Conservation (phyloP, 2,888 invertebrate species). For the Heliconius ismenius region DNA sequence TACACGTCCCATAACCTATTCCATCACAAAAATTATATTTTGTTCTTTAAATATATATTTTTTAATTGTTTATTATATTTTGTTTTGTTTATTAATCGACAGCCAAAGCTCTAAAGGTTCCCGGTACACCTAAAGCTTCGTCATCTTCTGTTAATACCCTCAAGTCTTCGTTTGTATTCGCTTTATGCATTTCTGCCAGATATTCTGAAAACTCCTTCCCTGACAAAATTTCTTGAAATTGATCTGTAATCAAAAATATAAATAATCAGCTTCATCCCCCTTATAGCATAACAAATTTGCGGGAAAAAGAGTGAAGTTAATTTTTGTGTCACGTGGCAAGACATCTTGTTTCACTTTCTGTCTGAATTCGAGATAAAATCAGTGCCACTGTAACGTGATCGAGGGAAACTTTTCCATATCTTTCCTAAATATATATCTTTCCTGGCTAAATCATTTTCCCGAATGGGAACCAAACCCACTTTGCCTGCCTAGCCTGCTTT, state of each 20-base stretch:
- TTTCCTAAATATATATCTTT: no score
- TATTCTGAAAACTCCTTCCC: constrained; percentile 48
- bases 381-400: no score
- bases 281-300: no score
- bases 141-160: constrained; percentile 49
- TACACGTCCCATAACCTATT: background rate
- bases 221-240: constrained; percentile 45
- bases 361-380: no score
- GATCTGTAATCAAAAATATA: background rate
- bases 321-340: no score
- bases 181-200: constrained; percentile 49
- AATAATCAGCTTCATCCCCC: no score
- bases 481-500: background rate
- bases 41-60: background rate
- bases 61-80: background rate
- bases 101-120: constrained; percentile 40
- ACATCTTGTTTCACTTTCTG: no score
- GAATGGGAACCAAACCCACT: no score
- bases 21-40: background rate
- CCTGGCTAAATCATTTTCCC: no score
- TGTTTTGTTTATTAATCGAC: constrained; percentile 33
- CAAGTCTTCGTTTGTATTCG: constrained; percentile 52
- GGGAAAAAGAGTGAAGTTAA: no score
- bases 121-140: constrained; percentile 51
- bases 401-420: no score